Evolutionary conservation across 2,113 vertebrate species (phyloP), one percentile per base, ranked within the genome.

Genomic region (Upupa epops): DNA sequence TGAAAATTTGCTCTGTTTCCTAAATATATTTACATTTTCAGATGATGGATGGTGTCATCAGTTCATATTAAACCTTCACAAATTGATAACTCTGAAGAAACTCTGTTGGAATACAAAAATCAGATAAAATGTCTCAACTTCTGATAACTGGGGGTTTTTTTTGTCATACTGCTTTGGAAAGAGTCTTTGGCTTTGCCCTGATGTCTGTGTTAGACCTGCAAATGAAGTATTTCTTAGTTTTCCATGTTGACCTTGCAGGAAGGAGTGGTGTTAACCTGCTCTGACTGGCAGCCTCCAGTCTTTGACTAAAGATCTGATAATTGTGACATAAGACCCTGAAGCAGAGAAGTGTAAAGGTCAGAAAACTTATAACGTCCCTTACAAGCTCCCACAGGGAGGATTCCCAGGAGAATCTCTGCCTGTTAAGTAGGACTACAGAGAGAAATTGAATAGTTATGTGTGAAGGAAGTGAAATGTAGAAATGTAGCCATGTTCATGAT

Each of bases 21-120:
- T 71, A 46, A 55, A 66, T 16, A 9, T 17, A 12, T 37, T 55
- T 83, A 58, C 19, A 6, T 52, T 84, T 64, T 79, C 19, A 25
- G 24, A 13, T 58, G 54, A 58, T 92, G 36, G 2, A 5, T 15
- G 29, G 3, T 1, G 0, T 48, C 1, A 0, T 37, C 31, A 3
- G 8, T 60, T 64, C 34, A 32, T 74, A 29, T 24, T 48, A 90
- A 45, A 49, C 5, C 16, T 45, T 19, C 21, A 3, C 3, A 4
- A 4, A 20, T 26, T 21, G 19, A 8, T 64, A 76, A 19, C 18
- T 40, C 6, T 24, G n/a, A 48, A 64, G 10, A 59, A 59, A 42
- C 31, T 31, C 8, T 16, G 16, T 45, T 75, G 9, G 34, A 20
- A 34, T 11, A 15, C 6, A 42, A 61, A 80, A 77, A 9, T 45